Conservation (phyloP, 1,140 invertebrate genomes). For the Drosophila willistoni region DNA sequence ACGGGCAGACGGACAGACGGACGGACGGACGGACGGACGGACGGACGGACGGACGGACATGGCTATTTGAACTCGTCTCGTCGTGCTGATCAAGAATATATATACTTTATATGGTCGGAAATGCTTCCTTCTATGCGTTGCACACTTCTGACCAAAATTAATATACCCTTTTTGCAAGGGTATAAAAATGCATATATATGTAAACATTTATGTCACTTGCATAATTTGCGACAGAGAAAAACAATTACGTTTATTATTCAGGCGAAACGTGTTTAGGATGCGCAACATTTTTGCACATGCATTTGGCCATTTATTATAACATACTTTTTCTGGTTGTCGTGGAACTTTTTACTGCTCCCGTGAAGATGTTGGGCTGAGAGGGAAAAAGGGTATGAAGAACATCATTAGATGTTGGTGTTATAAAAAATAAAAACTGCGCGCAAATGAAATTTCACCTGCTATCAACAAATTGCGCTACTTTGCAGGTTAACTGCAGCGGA, state of each 20-base stretch:
- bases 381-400: conserved; percentile 17
- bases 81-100: too few species aligned
- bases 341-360: conserved; percentile 10
- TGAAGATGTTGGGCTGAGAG: neutral
- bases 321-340: conserved; percentile 14
- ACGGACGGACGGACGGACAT: too few species aligned
- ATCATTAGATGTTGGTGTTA: conserved; percentile 67
- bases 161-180: too few species aligned
- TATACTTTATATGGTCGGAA: too few species aligned
- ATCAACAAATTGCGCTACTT: conserved; percentile 82
- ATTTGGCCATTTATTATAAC: conserved; percentile 25
- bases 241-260: conserved; percentile 68
- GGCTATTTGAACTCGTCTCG: too few species aligned
- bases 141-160: too few species aligned
- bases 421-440: conserved; percentile 52
- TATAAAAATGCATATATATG: neutral
- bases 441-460: conserved; percentile 79
- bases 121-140: too few species aligned
- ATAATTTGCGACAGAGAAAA: conserved; percentile 58
- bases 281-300: conserved; percentile 53
- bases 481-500: conserved; percentile 78
- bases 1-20: too few species aligned
- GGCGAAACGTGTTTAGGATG: conserved; percentile 68
- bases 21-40: too few species aligned
- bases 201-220: conserved; percentile 13